Evolutionary conservation across 2,888 invertebrate species (phyloP), one percentile per base, ranked within the genome.

Genomic region (Epinotia brunnichana): DNA sequence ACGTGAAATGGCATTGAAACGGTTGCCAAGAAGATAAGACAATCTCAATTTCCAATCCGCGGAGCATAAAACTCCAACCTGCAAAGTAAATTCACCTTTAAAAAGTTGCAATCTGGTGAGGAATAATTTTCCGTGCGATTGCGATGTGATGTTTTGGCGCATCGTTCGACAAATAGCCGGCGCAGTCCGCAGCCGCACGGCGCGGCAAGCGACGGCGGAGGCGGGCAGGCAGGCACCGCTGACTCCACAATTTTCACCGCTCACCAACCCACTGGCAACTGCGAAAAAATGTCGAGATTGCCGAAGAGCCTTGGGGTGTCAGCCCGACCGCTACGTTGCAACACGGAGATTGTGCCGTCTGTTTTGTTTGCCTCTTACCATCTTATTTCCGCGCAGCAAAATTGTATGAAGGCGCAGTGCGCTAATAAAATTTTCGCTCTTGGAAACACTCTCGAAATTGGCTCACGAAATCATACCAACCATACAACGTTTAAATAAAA

Each of bases 141-240:
- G 89, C 89, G 85, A 88, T 87, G 90, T 86, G 82, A 90, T 92
- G 89, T 91, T 92, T 92, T 90, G 92, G 92, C 91, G 92, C 92
- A 90, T 87, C 89, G 90, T 88, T 91, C 90, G 87, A 88, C 89
- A 91, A 91, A 92, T 90, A 90, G 85, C 82, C 86, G 85, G 87
- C 87, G 90, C 86, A 90, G 89, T 89, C 89, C 86, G 89, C 90
- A 90, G 86, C 87, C 87, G 87, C 84, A 84, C 60, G 86, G 82
- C 80, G 21, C 59, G 62, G 57, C 24, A 35, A 39, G 63, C 68
- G 67, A 67, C 68, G 59, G 69, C 3, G 53, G 66, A 73, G 61
- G 70, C 68, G 60, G 73, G 69, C 73, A 75, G 73, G 69, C 73
- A 75, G 69, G 63, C 73, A 59, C 29, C 79, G 91, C 92, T 91